phyloP scores from a whole-genome alignment of 2,888 invertebrate genomes.

The Pheosia gnoma region DNA sequence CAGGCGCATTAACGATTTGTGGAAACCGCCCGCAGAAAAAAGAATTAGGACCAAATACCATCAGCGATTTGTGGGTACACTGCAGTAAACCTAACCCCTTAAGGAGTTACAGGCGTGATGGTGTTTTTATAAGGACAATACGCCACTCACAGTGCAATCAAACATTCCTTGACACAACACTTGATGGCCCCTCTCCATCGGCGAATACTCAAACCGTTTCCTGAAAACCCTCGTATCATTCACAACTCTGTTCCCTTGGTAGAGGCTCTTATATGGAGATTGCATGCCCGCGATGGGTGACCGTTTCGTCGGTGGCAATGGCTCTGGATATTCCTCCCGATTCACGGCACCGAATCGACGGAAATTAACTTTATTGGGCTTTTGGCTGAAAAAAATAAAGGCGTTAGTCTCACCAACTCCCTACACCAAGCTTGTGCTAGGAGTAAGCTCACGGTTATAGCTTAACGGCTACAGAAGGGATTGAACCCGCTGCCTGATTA shows the following conservation, averaged over 20 bases:
- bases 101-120: no score
- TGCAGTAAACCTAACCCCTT: no score
- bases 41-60: no score
- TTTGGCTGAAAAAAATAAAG: constrained; percentile 31
- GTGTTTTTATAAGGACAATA: no score
- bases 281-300: constrained; percentile 7
- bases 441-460: no score
- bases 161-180: constrained; percentile 51
- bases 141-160: constrained; percentile 56
- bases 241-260: constrained; percentile 50
- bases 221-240: constrained; percentile 56
- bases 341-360: constrained; percentile 8
- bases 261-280: constrained; percentile 51
- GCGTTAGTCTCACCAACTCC: no score
- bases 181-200: constrained; percentile 47
- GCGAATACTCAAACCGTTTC: constrained; percentile 47
- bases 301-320: constrained; percentile 37
- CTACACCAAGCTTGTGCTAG: no score
- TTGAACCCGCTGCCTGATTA: no score
- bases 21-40: no score
- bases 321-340: constrained; percentile 43
- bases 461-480: no score
- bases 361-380: constrained; percentile 8
- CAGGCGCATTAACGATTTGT: no score
- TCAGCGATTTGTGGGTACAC: no score